Conservation (phyloP, 1,140 invertebrate species). For the Macrocentrus cingulum region DNA sequence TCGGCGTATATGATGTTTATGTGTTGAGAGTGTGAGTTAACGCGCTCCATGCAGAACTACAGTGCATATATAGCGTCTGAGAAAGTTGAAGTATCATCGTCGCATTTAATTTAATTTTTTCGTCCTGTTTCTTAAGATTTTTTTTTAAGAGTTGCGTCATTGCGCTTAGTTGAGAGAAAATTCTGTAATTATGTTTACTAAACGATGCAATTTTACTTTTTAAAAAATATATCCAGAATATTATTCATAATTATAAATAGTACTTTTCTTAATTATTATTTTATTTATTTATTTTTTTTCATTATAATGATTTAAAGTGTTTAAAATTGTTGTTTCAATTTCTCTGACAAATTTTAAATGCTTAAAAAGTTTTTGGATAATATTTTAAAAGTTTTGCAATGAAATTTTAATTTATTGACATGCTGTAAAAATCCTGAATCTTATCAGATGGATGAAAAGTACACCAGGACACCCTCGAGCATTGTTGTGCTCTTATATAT, state of each 20-base stretch:
- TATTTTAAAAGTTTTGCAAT: too few species aligned
- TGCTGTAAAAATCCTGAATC: too few species aligned
- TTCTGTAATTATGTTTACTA: conserved; percentile 13
- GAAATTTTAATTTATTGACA: too few species aligned
- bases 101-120: conserved; percentile 13
- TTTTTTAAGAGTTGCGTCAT: background rate
- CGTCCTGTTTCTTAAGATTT: conserved; percentile 2
- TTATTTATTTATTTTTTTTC: background rate
- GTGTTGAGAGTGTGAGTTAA: background rate
- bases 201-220: background rate
- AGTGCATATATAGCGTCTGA: background rate
- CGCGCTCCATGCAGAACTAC: background rate
- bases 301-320: too few species aligned
- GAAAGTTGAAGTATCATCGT: conserved; percentile 1
- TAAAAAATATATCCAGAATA: background rate
- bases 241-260: background rate
- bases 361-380: too few species aligned
- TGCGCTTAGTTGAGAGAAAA: background rate
- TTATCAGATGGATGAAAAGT: background rate
- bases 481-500: background rate
- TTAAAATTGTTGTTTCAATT: too few species aligned
- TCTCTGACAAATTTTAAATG: too few species aligned
- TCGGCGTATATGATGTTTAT: background rate
- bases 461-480: background rate
- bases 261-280: background rate